A percentile compares a stretch with the other conserved stretches of the same genome.
Conservation (phyloP, 2,888 invertebrate species). For the Dicyrtomina minuta region DNA sequence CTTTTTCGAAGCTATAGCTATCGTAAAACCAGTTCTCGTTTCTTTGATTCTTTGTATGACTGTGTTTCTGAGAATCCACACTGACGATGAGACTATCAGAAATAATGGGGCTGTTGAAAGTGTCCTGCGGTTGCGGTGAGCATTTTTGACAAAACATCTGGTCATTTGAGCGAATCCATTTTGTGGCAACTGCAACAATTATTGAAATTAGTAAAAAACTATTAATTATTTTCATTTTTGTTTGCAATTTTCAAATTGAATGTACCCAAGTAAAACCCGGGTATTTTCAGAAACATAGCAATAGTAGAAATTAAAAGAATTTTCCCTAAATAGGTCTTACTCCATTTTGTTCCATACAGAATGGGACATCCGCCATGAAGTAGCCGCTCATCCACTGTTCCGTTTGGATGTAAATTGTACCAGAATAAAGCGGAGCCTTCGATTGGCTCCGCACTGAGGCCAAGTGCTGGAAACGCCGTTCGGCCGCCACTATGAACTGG, state of each 20-base stretch:
- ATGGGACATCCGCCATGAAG: background rate
- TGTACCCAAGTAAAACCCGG: too few relatives aligned
- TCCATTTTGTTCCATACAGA: background rate
- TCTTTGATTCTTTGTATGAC: background rate
- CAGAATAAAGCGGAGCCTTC: background rate
- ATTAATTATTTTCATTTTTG: too few relatives aligned
- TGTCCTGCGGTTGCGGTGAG: too few relatives aligned
- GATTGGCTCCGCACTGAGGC: background rate
- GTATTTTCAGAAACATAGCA: too few relatives aligned
- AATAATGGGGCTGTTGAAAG: background rate
- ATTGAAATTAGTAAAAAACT: background rate
- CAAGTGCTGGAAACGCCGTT: background rate
- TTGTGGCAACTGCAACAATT: background rate
- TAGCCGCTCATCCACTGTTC: background rate
- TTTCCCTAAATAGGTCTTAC: background rate
- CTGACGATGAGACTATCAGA: too few relatives aligned
- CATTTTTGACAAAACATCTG: background rate
- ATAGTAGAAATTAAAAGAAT: too few relatives aligned
- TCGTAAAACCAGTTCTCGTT: background rate
- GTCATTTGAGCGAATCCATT: background rate
- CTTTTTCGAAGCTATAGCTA: background rate
- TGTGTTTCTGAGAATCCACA: too few relatives aligned
- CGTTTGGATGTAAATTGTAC: background rate
- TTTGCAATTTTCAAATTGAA: too few relatives aligned
- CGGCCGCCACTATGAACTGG: background rate